Evolutionary conservation across 2,888 invertebrate genomes (phyloP).

Genomic region (Nephrotoma flavescens): DNA sequence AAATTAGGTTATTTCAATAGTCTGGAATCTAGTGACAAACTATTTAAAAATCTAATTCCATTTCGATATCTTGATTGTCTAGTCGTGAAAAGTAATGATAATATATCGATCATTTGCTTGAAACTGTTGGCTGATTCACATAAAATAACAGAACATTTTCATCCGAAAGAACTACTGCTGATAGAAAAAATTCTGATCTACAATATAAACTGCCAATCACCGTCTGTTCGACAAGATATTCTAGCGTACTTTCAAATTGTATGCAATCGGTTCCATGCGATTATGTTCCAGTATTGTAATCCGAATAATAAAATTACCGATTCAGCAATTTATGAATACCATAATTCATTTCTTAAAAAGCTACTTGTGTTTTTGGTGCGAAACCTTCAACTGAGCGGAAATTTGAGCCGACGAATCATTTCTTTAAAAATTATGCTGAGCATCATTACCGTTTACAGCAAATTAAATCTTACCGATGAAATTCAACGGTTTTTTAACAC

Average conservation of each 20-base stretch:
- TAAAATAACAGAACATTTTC: constrained; percentile 53
- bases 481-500: constrained; percentile 1
- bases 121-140: constrained; percentile 57
- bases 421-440: constrained; percentile 41
- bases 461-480: not conserved
- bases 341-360: constrained; percentile 34
- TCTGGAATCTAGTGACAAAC: constrained; percentile 13
- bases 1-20: constrained; percentile 30
- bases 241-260: constrained; percentile 54
- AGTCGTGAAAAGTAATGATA: constrained; percentile 31
- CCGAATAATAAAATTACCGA: not conserved
- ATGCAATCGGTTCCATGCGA: constrained; percentile 36
- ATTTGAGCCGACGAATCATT: constrained; percentile 42
- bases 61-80: constrained; percentile 38
- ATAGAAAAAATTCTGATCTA: constrained; percentile 46
- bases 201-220: constrained; percentile 53
- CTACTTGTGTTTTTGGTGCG: constrained; percentile 37
- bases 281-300: constrained; percentile 15
- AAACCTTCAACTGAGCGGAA: constrained; percentile 45
- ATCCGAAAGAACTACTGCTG: constrained; percentile 43
- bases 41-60: constrained; percentile 41
- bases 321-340: constrained; percentile 19
- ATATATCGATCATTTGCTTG: constrained; percentile 54
- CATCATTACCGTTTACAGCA: constrained; percentile 17
- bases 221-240: constrained; percentile 52